These are phyloP conservation scores for Nilaparvata lugens DNA, from an alignment of 1,140 invertebrate genomes.

Conservation along the genomic window DNA sequence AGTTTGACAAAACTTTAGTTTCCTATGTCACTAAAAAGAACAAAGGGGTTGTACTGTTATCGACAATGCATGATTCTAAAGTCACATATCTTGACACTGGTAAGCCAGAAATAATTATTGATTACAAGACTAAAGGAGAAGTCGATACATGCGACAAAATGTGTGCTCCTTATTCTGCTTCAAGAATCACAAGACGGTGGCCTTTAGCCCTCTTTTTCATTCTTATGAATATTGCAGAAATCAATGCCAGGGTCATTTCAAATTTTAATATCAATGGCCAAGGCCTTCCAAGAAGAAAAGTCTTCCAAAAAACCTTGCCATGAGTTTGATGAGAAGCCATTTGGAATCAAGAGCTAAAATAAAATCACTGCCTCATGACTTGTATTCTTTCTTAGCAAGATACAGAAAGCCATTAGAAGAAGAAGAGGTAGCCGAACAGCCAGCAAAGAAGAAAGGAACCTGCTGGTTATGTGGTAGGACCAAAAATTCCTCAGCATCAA, in stretches of 20 bases:
- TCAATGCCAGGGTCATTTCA: slow-evolving; percentile 12
- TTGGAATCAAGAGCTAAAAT: not conserved
- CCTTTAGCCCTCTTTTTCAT: slow-evolving; percentile 28
- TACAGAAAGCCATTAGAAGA: not conserved
- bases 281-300: not conserved
- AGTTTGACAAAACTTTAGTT: slow-evolving; percentile 13
- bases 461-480: not conserved
- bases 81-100: slow-evolving; percentile 16
- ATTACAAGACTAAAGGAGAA: slow-evolving; percentile 31
- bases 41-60: slow-evolving; percentile 29
- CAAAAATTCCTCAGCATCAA: not conserved
- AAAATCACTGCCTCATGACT: not conserved
- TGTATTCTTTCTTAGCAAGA: not conserved
- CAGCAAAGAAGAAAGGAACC: not conserved
- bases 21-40: slow-evolving; percentile 19
- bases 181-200: slow-evolving; percentile 27
- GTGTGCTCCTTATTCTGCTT: slow-evolving; percentile 23
- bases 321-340: not conserved
- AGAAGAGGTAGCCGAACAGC: not conserved
- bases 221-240: slow-evolving; percentile 26
- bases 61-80: slow-evolving; percentile 30
- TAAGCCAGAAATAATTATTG: slow-evolving; percentile 28
- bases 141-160: slow-evolving; percentile 29
- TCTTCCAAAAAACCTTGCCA: slow-evolving; percentile 3
- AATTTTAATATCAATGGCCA: not conserved